Percentiles rank a stretch among this genome's conserved stretches.
Evolutionary conservation across 2,797 vertebrate species (phyloP).

Genomic region (Zenarchopterus dispar): DNA sequence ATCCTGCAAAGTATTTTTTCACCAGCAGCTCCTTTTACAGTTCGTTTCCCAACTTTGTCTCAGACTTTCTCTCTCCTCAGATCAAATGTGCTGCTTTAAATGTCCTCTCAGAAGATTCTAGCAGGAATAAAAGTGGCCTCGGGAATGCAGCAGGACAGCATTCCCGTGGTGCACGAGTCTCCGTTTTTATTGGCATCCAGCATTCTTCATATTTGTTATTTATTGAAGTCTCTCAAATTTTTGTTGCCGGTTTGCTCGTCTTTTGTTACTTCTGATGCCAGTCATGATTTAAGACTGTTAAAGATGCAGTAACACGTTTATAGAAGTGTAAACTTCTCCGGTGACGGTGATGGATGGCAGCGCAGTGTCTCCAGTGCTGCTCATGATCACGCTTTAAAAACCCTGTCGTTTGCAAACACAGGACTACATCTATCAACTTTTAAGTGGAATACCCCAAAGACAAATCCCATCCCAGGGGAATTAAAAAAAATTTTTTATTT

Average conservation of each 20-base stretch:
- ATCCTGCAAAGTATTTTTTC: slow-evolving; percentile 12
- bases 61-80: not conserved
- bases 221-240: slow-evolving; percentile 61
- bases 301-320: slow-evolving; percentile 70
- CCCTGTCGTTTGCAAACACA: slow-evolving; percentile 26
- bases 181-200: slow-evolving; percentile 57
- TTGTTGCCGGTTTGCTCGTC: slow-evolving; percentile 58
- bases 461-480: slow-evolving; percentile 45
- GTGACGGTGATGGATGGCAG: slow-evolving; percentile 65
- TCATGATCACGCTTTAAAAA: slow-evolving; percentile 40
- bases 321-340: slow-evolving; percentile 63
- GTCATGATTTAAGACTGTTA: slow-evolving; percentile 68
- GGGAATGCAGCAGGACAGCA: slow-evolving; percentile 42
- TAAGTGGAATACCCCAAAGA: slow-evolving; percentile 37
- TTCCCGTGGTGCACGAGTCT: slow-evolving; percentile 62
- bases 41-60: slow-evolving; percentile 23
- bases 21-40: no score
- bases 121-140: slow-evolving; percentile 8
- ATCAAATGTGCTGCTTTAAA: slow-evolving; percentile 19
- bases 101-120: slow-evolving; percentile 15
- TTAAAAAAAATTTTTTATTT: no score
- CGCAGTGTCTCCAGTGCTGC: slow-evolving; percentile 54
- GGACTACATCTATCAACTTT: slow-evolving; percentile 57
- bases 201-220: slow-evolving; percentile 64
- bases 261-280: slow-evolving; percentile 58